Conservation (phyloP, 1,140 invertebrate species). For the Drosophila virilis region DNA sequence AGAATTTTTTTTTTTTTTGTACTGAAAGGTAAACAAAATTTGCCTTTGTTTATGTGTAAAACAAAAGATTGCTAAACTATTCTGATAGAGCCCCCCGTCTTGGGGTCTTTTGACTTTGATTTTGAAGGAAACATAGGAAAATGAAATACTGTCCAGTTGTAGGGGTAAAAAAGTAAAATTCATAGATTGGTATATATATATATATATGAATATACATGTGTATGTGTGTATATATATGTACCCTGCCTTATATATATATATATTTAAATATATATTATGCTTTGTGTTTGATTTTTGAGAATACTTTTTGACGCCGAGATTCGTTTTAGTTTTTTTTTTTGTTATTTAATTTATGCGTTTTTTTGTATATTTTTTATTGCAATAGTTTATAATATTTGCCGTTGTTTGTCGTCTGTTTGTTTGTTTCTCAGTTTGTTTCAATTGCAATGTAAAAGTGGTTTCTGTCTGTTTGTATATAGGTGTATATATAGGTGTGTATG, state of each 20-base stretch:
- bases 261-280: background rate
- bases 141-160: conserved; percentile 64
- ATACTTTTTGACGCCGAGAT: conserved; percentile 40
- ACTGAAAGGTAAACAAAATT: conserved; percentile 68
- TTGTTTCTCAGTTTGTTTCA: conserved; percentile 4
- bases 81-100: conserved; percentile 18
- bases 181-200: conserved; percentile 37
- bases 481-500: conserved; percentile 20
- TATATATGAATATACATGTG: conserved; percentile 26
- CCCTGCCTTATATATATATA: conserved; percentile 45
- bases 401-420: conserved; percentile 19
- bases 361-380: conserved; percentile 42
- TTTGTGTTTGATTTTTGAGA: conserved; percentile 32
- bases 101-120: conserved; percentile 2
- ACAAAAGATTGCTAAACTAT: conserved; percentile 39
- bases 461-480: conserved; percentile 13
- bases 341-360: conserved; percentile 43
- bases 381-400: conserved; percentile 35
- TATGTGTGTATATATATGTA: conserved; percentile 34
- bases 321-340: conserved; percentile 19
- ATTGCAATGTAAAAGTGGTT: conserved; percentile 3
- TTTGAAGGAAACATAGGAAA: conserved; percentile 38
- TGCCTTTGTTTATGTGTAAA: conserved; percentile 26
- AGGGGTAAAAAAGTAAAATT: conserved; percentile 19
- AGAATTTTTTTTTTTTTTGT: conserved; percentile 61